Conservation (phyloP, 2,797 vertebrate species). For the Neomorphus geoffroyi region DNA sequence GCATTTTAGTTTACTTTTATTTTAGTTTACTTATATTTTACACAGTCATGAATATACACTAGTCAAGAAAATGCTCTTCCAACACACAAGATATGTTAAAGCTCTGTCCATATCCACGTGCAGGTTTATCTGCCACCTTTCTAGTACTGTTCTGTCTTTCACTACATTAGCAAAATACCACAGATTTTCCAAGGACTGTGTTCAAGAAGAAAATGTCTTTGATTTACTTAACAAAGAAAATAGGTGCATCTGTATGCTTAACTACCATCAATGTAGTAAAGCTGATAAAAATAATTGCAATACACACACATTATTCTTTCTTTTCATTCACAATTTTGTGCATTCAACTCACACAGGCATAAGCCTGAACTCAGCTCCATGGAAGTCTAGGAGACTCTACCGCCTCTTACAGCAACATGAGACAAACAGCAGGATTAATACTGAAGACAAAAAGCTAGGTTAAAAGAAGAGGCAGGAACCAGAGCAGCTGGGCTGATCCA, state of each 20-base stretch:
- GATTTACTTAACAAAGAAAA: neutral
- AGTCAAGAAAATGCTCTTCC: neutral
- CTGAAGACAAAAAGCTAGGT: neutral
- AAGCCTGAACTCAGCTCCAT: neutral
- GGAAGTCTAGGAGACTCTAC: neutral
- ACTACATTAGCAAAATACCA: neutral
- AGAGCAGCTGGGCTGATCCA: neutral
- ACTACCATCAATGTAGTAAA: neutral
- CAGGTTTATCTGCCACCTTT: neutral
- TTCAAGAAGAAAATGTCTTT: neutral
- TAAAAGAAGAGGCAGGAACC: neutral
- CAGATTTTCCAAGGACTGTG: neutral
- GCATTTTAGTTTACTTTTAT: neutral
- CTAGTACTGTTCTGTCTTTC: neutral
- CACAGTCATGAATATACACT: neutral
- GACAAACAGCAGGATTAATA: neutral
- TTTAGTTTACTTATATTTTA: neutral
- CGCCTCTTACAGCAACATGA: neutral
- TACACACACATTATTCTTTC: neutral
- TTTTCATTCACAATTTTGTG: neutral
- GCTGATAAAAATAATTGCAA: neutral
- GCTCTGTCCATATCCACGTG: neutral
- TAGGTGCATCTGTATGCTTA: neutral
- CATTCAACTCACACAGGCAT: neutral
- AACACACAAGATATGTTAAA: neutral